Base-by-base conservation (phyloP, 2,888 invertebrate species). In the Anthophora plumipes region DNA sequence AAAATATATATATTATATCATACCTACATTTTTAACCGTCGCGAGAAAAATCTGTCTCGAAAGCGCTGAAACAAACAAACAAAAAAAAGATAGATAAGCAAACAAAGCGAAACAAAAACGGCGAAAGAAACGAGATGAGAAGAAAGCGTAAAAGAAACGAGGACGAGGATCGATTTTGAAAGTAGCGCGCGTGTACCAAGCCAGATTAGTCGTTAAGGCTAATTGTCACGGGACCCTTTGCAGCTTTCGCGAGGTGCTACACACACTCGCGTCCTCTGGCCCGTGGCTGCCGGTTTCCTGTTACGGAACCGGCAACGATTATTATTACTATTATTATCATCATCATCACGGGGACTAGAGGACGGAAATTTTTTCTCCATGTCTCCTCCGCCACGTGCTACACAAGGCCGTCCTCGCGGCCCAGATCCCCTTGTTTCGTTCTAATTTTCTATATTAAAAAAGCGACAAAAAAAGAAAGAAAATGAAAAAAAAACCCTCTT, bases 171-270 rank as follows among this genome's bases (percentile, higher is more conserved):
- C 66, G 61, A 68, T 9, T 72, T 43, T 67, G 81, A 79, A 79
- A 75, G 81, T 78, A 81, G 78, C 68, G 63, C 64, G 63, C 61
- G 68, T n/a, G n/a, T 64, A 63, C 55, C 48, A 66, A 70, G 69
- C 71, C 74, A 72, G 61, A 70, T 70, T 75, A 78, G 78, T 76
- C 75, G 79, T 83, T 80, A 81, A 82, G 77, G 88, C 89, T 89
- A 89, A 89, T 88, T 60, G 86, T 91, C 87, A 89, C 86, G 87
- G 89, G 90, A 90, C 89, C 88, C 82, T 87, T 88, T 87, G 88
- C 89, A 88, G 84, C 87, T 88, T 69, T 88, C 83, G 84, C 87
- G 86, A 85, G 88, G 86, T 87, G 88, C 84, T 88, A 85, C 68
- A 22, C 57, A 85, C 68, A 22, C 57, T 68, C 75, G 60, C 75